phyloP scores from a whole-genome alignment of 2,113 vertebrate species.

The Aspidoscelis tigris region DNA sequence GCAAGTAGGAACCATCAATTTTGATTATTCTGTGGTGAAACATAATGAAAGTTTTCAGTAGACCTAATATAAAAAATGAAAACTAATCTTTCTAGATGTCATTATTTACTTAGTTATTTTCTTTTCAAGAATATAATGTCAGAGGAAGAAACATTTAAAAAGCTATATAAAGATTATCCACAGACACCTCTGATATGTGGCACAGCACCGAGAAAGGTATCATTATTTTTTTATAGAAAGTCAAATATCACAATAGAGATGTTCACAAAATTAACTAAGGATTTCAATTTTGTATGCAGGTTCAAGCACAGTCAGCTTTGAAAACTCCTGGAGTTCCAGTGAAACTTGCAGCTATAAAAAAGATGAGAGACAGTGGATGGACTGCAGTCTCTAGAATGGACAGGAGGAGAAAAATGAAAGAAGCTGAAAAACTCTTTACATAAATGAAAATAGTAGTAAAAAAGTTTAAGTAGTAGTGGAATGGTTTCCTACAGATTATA shows the following conservation, averaged over 20 bases:
- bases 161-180: slow-evolving; percentile 58
- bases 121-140: slow-evolving; percentile 76
- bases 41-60: background rate
- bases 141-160: slow-evolving; percentile 73
- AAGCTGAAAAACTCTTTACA: slow-evolving; percentile 78
- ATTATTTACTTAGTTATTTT: slow-evolving; percentile 20
- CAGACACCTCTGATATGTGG: slow-evolving; percentile 52
- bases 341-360: slow-evolving; percentile 83
- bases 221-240: slow-evolving; percentile 49
- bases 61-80: slow-evolving; percentile 19
- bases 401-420: slow-evolving; percentile 86
- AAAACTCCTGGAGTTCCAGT: slow-evolving; percentile 78
- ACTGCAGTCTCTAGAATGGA: slow-evolving; percentile 80
- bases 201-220: slow-evolving; percentile 74
- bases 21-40: background rate
- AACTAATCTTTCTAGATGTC: too few species aligned
- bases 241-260: background rate
- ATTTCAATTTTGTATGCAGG: slow-evolving; percentile 61
- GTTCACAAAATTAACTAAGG: slow-evolving; percentile 20
- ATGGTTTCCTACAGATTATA: too few species aligned
- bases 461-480: background rate
- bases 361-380: slow-evolving; percentile 87
- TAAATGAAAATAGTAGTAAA: slow-evolving; percentile 54
- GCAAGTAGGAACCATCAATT: background rate
- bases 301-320: slow-evolving; percentile 60